Evolutionary conservation across 2,888 invertebrate genomes (phyloP).

Genomic region (Calameuta idolon): DNA sequence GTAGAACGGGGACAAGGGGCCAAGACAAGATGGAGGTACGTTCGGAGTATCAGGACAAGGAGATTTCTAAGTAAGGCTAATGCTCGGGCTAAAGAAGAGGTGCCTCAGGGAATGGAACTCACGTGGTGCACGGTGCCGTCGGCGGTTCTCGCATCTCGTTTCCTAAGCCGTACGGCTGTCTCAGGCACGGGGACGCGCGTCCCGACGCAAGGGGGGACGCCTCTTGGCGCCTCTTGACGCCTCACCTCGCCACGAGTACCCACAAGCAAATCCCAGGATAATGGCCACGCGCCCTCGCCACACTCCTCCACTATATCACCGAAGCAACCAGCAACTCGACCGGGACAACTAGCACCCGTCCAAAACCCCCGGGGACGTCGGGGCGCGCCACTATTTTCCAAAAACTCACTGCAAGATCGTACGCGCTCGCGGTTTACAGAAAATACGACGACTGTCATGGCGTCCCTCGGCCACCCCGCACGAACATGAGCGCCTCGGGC

Average conservation of each 20-base stretch:
- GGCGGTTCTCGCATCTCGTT: slow-evolving; percentile 56
- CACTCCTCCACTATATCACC: slow-evolving; percentile 29
- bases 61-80: slow-evolving; percentile 19
- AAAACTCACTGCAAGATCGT: slow-evolving; percentile 35
- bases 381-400: slow-evolving; percentile 33
- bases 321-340: slow-evolving; percentile 18
- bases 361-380: slow-evolving; percentile 23
- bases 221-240: slow-evolving; percentile 50
- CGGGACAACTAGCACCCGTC: slow-evolving; percentile 26
- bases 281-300: slow-evolving; percentile 53
- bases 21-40: slow-evolving; percentile 58
- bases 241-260: slow-evolving; percentile 55
- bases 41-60: slow-evolving; percentile 40
- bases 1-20: slow-evolving; percentile 57
- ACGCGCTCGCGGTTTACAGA: slow-evolving; percentile 49
- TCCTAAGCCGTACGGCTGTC: slow-evolving; percentile 40
- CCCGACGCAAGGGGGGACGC: slow-evolving; percentile 52
- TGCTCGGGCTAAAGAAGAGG: slow-evolving; percentile 20
- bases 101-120: slow-evolving; percentile 44
- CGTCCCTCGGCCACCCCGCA: slow-evolving; percentile 54
- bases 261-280: slow-evolving; percentile 54
- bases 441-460: slow-evolving; percentile 61
- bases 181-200: slow-evolving; percentile 47
- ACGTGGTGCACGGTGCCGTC: slow-evolving; percentile 61
- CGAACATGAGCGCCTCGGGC: slow-evolving; percentile 28